A percentile compares a stretch with the other conserved stretches of the same genome.
These are phyloP conservation scores for Sinocyclocheilus maitianheensis DNA, from an alignment of 2,113 vertebrate genomes.

Conservation along the genomic window DNA sequence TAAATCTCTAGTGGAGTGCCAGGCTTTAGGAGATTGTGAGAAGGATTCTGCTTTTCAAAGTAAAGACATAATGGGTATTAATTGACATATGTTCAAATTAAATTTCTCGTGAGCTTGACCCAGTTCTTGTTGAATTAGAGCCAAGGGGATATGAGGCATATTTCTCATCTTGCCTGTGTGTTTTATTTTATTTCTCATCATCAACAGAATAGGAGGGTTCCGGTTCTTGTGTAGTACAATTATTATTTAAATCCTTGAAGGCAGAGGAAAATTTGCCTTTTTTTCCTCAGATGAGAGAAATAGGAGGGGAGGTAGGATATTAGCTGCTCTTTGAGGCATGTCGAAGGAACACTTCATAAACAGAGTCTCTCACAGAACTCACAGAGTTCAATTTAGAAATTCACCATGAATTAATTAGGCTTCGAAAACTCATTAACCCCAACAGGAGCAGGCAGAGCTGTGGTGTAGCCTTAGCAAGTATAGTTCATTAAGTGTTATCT, in stretches of 20 bases:
- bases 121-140: conserved; percentile 53
- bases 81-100: conserved; percentile 57
- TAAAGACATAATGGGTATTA: conserved; percentile 47
- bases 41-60: conserved; percentile 39
- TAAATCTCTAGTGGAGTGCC: conserved; percentile 30
- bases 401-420: conserved; percentile 62
- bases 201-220: conserved; percentile 51
- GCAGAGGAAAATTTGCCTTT: conserved; percentile 37
- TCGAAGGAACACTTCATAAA: conserved; percentile 62
- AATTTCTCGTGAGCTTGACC: conserved; percentile 57
- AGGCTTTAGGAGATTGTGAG: conserved; percentile 35
- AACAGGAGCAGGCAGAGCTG: conserved; percentile 8
- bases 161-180: conserved; percentile 36
- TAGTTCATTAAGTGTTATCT: conserved; percentile 55
- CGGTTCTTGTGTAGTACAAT: conserved; percentile 53
- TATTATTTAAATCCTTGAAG: conserved; percentile 57
- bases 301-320: conserved; percentile 16
- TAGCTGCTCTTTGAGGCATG: conserved; percentile 36
- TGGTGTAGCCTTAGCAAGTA: conserved; percentile 50
- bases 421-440: conserved; percentile 62
- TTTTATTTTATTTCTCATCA: conserved; percentile 47
- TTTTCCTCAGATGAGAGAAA: conserved; percentile 46
- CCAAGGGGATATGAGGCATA: conserved; percentile 43
- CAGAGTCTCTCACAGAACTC: conserved; percentile 38
- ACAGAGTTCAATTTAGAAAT: conserved; percentile 56